Percentiles rank a stretch among this genome's conserved stretches.
These are phyloP conservation scores for Synanthedon myopaeformis DNA, from an alignment of 2,888 invertebrate species.

Conservation along the genomic window DNA sequence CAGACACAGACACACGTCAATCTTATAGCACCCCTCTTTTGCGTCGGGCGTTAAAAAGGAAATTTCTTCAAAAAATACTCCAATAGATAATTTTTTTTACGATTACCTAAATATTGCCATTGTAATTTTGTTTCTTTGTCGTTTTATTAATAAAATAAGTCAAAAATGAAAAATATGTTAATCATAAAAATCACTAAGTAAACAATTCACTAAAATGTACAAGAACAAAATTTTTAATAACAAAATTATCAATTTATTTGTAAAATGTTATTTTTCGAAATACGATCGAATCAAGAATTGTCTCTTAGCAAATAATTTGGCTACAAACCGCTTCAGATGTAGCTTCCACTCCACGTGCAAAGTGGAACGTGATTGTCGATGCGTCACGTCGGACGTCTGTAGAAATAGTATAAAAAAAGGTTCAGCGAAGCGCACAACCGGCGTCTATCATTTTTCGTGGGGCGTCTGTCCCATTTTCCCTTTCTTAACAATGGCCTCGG, in stretches of 20 bases:
- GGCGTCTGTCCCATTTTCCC: slow-evolving; percentile 55
- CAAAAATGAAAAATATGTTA: slow-evolving; percentile 20
- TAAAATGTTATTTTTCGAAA: neutral
- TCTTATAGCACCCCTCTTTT: too few species aligned
- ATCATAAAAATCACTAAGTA: neutral
- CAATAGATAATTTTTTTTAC: too few species aligned
- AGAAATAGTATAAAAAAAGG: slow-evolving; percentile 19
- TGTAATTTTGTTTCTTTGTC: too few species aligned
- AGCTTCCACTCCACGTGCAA: slow-evolving; percentile 21
- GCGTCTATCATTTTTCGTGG: slow-evolving; percentile 46
- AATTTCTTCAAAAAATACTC: too few species aligned
- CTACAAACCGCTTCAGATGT: neutral
- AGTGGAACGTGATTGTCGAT: slow-evolving; percentile 38
- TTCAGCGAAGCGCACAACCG: slow-evolving; percentile 43
- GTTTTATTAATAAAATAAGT: slow-evolving; percentile 12
- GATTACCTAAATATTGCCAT: too few species aligned
- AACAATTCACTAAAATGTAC: too few species aligned
- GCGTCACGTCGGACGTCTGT: slow-evolving; percentile 24
- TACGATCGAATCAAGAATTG: neutral
- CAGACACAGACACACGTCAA: too few species aligned
- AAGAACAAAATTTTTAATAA: neutral
- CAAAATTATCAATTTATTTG: neutral
- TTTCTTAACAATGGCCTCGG: slow-evolving; percentile 64
- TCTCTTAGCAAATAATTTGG: neutral
- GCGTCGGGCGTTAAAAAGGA: too few species aligned